Evolutionary conservation across 2,888 invertebrate species (phyloP), one percentile per base, ranked within the genome.

Genomic region (Didymodactylos carnosus): DNA sequence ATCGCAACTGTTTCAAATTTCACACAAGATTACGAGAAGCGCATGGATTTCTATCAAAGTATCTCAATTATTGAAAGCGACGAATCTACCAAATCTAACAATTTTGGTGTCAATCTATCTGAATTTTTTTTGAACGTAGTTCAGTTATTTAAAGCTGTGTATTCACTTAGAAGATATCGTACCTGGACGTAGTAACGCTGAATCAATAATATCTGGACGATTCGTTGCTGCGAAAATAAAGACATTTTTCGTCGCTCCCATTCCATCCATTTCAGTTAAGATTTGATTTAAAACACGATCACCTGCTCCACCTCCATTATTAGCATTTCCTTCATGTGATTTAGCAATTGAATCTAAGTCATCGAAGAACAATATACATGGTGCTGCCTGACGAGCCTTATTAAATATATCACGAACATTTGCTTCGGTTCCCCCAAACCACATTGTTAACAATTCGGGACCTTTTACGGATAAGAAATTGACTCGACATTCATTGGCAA

Each of bases 341-440:
- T 76, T 73, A 16, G 72, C 39, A 84, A 99, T 98, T 10, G 97
- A 97, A 86, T 98, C 98, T 86, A 98, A 86, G 86, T 98, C 98
- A 85, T 98, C 98, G 84, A 98, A 99, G 89, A 98, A 98, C 75
- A 98, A 86, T 75, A 98, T 97, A 86, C 98, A 98, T 0, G 98
- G 98, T 10, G 98, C 97, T 76, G 98, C 98, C 16, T 97, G 92
- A 79, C 98, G 88, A 75, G 98, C 98, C 90, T 99, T 99, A 84
- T 99, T 98, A 82, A 98, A 99, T 79, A 99, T 94, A 84, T 98
- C 98, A 79, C 98, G 88, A 78, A 99, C 98, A 82, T 98, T 98
- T 73, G 98, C 98, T 85, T 98, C 98, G 27, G 97, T 97, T 85
- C 99, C 98, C 82, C 98, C 98, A 84, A 99, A 98, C 98, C 98